Conservation (phyloP, 2,797 vertebrate species). For the Brachymystax lenok region DNA sequence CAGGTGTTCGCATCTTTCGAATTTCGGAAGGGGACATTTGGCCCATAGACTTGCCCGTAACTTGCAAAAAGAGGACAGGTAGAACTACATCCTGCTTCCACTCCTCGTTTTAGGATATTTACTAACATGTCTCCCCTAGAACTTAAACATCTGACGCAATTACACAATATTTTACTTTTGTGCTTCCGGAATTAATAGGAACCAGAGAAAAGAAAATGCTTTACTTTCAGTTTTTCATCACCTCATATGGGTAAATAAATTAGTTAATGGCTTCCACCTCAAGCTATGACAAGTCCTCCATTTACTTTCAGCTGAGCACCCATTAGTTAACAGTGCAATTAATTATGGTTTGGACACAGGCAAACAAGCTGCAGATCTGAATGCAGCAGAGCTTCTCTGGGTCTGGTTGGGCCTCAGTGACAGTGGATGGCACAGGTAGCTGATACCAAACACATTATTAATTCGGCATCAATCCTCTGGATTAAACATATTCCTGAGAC, state of each 20-base stretch:
- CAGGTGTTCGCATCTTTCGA: too few relatives aligned
- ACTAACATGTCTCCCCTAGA: too few relatives aligned
- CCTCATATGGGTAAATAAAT: neutral
- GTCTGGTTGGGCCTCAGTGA: neutral
- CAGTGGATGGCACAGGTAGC: neutral
- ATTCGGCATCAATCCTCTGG: neutral
- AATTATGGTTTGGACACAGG: neutral
- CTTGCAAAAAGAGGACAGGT: too few relatives aligned
- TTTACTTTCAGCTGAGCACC: neutral
- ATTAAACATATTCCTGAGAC: neutral
- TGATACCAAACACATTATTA: slow-evolving; percentile 9
- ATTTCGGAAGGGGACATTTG: too few relatives aligned
- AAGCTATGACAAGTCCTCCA: neutral
- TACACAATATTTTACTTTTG: too few relatives aligned
- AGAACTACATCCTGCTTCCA: too few relatives aligned
- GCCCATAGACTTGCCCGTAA: too few relatives aligned
- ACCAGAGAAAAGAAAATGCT: too few relatives aligned
- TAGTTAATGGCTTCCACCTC: neutral
- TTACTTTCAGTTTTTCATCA: too few relatives aligned
- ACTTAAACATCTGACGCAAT: too few relatives aligned
- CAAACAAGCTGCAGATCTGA: neutral
- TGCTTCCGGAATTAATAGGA: too few relatives aligned
- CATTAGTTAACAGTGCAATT: neutral
- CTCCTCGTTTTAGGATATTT: too few relatives aligned
- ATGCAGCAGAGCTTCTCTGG: neutral